These are phyloP conservation scores for Mimas tiliae DNA, from an alignment of 2,888 invertebrate genomes.

Conservation along the genomic window DNA sequence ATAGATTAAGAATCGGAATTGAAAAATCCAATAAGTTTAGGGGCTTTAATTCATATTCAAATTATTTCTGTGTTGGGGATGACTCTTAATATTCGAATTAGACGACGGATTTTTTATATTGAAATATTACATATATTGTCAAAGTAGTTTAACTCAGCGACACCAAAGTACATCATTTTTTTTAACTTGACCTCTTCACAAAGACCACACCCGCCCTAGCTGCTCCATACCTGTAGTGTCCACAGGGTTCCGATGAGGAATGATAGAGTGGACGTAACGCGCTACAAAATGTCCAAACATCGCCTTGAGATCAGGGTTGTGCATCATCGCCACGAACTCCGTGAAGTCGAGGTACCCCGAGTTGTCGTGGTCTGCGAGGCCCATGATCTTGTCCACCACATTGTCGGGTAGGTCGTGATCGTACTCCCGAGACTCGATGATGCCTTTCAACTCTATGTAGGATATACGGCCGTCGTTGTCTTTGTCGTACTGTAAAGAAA, in stretches of 20 bases:
- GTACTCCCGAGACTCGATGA: conserved; percentile 85
- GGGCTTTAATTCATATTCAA: neutral
- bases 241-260: conserved; percentile 81
- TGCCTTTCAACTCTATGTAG: conserved; percentile 86
- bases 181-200: too few relatives aligned
- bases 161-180: too few relatives aligned
- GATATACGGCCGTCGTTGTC: conserved; percentile 89
- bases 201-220: too few relatives aligned
- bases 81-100: too few relatives aligned
- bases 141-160: too few relatives aligned
- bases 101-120: too few relatives aligned
- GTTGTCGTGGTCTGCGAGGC: conserved; percentile 85
- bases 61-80: too few relatives aligned
- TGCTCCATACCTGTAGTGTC: conserved; percentile 72
- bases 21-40: neutral
- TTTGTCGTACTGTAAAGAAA: conserved; percentile 86
- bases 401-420: conserved; percentile 88
- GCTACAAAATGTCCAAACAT: conserved; percentile 87
- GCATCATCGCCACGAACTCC: conserved; percentile 90
- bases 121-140: too few relatives aligned
- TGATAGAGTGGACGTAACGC: conserved; percentile 84
- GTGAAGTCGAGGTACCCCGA: conserved; percentile 88
- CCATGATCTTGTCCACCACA: conserved; percentile 88
- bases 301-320: conserved; percentile 85
- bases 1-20: neutral